These are phyloP conservation scores for Percopsis omiscomaycus DNA, from an alignment of 2,797 vertebrate genomes.

Conservation along the genomic window DNA sequence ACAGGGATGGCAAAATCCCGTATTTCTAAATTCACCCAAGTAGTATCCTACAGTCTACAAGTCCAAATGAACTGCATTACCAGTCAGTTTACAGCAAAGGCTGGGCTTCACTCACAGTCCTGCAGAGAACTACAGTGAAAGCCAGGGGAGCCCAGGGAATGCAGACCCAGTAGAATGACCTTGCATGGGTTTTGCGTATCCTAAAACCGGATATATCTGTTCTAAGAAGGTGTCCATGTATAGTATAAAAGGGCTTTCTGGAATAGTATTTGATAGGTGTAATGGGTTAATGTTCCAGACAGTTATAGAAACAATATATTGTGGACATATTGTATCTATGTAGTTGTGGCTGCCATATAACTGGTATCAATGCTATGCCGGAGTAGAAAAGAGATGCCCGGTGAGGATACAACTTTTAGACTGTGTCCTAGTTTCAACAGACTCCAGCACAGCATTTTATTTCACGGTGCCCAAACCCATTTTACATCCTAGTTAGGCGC, in stretches of 20 bases:
- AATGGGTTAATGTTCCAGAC: too few species aligned
- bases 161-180: slow-evolving; percentile 1
- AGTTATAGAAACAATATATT: too few species aligned
- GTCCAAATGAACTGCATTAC: slow-evolving; percentile 35
- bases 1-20: slow-evolving; percentile 31
- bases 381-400: slow-evolving; percentile 17
- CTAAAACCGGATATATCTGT: neutral
- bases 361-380: slow-evolving; percentile 10
- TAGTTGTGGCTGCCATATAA: slow-evolving; percentile 33
- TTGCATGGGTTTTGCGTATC: slow-evolving; percentile 1
- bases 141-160: neutral
- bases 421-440: slow-evolving; percentile 70
- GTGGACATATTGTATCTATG: slow-evolving; percentile 17
- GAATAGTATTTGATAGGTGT: neutral
- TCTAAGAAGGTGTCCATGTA: neutral
- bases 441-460: slow-evolving; percentile 73
- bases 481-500: slow-evolving; percentile 71
- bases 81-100: slow-evolving; percentile 7
- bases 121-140: neutral
- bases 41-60: slow-evolving; percentile 7
- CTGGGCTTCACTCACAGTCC: neutral
- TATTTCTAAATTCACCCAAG: slow-evolving; percentile 38
- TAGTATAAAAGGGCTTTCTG: slow-evolving; percentile 2
- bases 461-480: slow-evolving; percentile 69
- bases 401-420: slow-evolving; percentile 63